A percentile compares a stretch with the other conserved stretches of the same genome.
Evolutionary conservation across 2,113 vertebrate genomes (phyloP).

Genomic region (Microcebus jonahi): DNA sequence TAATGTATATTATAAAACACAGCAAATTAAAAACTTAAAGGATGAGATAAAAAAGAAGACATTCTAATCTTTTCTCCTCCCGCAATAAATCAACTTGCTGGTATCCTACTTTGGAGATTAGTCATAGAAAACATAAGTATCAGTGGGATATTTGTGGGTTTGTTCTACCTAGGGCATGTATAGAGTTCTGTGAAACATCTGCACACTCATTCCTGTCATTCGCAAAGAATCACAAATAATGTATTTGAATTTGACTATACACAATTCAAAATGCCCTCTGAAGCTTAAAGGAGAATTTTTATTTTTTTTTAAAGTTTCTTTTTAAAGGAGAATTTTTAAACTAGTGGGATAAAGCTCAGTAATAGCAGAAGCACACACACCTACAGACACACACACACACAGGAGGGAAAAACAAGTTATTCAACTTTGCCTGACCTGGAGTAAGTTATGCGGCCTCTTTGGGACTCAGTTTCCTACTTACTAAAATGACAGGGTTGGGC

Average conservation of each 20-base stretch:
- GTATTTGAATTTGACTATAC: background rate
- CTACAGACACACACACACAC: background rate
- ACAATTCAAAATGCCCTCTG: slow-evolving; percentile 2
- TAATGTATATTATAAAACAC: background rate
- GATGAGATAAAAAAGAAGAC: background rate
- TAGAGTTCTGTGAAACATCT: background rate
- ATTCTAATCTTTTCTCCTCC: slow-evolving; percentile 10
- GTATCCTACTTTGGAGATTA: background rate
- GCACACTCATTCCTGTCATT: background rate
- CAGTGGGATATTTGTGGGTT: background rate
- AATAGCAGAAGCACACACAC: background rate
- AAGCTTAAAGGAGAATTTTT: slow-evolving; percentile 12
- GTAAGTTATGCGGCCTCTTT: slow-evolving; percentile 32
- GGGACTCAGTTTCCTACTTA: slow-evolving; percentile 63
- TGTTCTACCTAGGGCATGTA: background rate
- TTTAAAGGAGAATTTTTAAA: slow-evolving; percentile 29
- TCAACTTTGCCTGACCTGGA: background rate
- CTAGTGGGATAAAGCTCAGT: background rate
- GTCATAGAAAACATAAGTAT: background rate
- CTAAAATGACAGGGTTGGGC: slow-evolving; percentile 53
- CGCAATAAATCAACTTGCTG: background rate
- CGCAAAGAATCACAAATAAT: background rate
- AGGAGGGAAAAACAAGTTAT: background rate
- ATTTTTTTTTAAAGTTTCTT: slow-evolving; percentile 17
- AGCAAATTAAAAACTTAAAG: background rate